A percentile compares a stretch with the other conserved stretches of the same genome.
phyloP scores from a whole-genome alignment of 2,113 vertebrate genomes.

The Azemiops feae region DNA sequence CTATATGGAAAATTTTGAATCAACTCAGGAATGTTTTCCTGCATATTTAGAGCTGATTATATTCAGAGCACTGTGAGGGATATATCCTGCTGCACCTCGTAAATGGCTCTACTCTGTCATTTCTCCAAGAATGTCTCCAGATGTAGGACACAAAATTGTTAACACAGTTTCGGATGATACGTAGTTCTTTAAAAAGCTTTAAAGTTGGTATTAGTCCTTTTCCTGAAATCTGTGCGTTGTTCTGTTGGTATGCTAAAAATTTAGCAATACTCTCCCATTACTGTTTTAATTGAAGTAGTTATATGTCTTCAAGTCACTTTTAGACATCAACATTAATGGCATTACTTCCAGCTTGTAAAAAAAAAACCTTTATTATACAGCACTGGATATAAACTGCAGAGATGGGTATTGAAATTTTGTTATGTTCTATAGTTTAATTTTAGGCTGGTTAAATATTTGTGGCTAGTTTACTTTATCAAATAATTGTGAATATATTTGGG shows the following conservation, averaged over 20 bases:
- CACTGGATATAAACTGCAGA: neutral
- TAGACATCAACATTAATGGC: slow-evolving; percentile 1
- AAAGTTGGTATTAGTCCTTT: slow-evolving; percentile 45
- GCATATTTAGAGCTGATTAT: slow-evolving; percentile 49
- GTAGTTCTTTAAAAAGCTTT: slow-evolving; percentile 21
- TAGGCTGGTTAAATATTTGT: too few relatives aligned
- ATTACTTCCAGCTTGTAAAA: neutral
- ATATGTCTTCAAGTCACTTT: neutral
- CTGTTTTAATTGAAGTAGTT: slow-evolving; percentile 4
- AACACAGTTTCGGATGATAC: slow-evolving; percentile 6
- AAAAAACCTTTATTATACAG: neutral
- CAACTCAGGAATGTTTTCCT: slow-evolving; percentile 38
- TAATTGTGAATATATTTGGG: neutral
- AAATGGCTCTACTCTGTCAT: slow-evolving; percentile 53
- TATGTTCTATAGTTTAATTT: neutral
- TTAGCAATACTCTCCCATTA: slow-evolving; percentile 21
- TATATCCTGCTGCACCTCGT: slow-evolving; percentile 56
- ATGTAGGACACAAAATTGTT: slow-evolving; percentile 39
- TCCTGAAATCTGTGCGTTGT: slow-evolving; percentile 41
- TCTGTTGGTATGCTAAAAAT: slow-evolving; percentile 32
- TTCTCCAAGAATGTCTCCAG: slow-evolving; percentile 45
- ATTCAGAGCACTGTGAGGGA: slow-evolving; percentile 39
- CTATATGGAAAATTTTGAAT: slow-evolving; percentile 23
- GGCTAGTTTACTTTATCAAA: neutral
- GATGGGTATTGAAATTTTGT: neutral